phyloP scores from a whole-genome alignment of 2,888 invertebrate genomes.

The Apodemia mormo region DNA sequence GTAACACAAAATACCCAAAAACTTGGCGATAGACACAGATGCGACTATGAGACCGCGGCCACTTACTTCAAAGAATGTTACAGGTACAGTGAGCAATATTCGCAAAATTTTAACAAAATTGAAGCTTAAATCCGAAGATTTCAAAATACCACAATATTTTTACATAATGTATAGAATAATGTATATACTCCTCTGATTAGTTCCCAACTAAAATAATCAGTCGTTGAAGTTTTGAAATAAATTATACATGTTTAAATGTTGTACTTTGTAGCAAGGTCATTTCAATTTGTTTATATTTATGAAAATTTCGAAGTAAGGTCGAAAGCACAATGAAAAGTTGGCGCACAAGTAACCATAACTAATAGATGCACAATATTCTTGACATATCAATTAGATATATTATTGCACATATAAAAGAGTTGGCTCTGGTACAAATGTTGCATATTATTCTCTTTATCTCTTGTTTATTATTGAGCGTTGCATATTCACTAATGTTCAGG shows the following conservation, averaged over 20 bases:
- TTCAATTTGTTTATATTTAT: conserved; percentile 11
- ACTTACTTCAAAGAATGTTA: too few species aligned
- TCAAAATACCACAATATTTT: too few species aligned
- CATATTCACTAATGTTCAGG: too few species aligned
- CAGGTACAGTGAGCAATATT: too few species aligned
- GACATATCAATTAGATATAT: conserved; percentile 29
- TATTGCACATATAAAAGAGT: conserved; percentile 23
- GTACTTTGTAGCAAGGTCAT: background rate
- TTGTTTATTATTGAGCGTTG: too few species aligned
- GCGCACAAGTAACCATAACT: conserved; percentile 25
- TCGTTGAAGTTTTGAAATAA: background rate
- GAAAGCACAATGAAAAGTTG: conserved; percentile 23
- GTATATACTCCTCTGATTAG: too few species aligned
- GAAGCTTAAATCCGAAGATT: too few species aligned
- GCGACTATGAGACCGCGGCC: too few species aligned
- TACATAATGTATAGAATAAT: too few species aligned
- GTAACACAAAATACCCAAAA: too few species aligned
- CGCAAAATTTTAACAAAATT: too few species aligned
- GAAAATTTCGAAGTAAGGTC: conserved; percentile 20
- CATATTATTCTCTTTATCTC: conserved; percentile 2
- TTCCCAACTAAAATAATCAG: background rate
- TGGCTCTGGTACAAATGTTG: conserved; percentile 23
- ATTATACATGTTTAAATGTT: background rate
- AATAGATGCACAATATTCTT: conserved; percentile 25
- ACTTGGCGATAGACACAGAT: too few species aligned